These are phyloP conservation scores for Pelecanoides urinatrix DNA, from an alignment of 2,113 vertebrate genomes.

Conservation along the genomic window DNA sequence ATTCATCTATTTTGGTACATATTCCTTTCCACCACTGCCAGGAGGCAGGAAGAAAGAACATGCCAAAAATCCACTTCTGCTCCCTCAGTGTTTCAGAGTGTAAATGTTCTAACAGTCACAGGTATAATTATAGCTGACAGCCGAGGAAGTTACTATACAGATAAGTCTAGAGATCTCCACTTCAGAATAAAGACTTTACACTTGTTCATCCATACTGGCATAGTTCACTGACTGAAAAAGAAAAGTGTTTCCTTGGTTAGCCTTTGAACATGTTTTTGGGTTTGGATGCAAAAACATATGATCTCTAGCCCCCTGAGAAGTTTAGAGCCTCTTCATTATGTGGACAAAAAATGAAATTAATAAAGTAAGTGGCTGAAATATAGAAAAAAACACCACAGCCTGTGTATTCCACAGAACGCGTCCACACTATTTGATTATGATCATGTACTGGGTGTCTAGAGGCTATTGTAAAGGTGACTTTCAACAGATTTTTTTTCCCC, in stretches of 20 bases:
- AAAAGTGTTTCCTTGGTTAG: not conserved
- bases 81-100: not conserved
- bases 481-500: not conserved
- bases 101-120: not conserved
- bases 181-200: not conserved
- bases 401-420: not conserved
- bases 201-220: not conserved
- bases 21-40: not conserved
- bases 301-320: not conserved
- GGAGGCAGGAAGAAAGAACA: not conserved
- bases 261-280: not conserved
- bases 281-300: not conserved
- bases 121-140: slow-evolving; percentile 36
- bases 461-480: not conserved
- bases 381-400: not conserved
- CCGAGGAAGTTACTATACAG: not conserved
- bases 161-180: not conserved
- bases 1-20: not conserved
- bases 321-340: not conserved
- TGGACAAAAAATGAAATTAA: not conserved
- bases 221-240: not conserved
- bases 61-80: not conserved
- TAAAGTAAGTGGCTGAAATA: not conserved
- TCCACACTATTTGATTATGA: not conserved
- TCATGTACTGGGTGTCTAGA: not conserved